These are phyloP conservation scores for Burhinus oedicnemus DNA, from an alignment of 2,113 vertebrate genomes.

Conservation along the genomic window DNA sequence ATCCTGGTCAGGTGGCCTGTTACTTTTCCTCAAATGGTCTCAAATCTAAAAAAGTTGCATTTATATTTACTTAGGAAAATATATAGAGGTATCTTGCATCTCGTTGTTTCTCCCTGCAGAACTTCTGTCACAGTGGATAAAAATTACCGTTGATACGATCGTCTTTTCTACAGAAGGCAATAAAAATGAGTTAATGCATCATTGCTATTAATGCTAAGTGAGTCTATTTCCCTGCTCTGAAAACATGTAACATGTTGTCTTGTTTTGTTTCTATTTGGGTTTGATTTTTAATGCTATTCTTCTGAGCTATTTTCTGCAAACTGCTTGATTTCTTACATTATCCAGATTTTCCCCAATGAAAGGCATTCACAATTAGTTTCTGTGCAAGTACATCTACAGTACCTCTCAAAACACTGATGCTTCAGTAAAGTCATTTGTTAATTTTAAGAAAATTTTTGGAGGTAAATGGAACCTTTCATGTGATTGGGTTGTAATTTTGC, in stretches of 20 bases:
- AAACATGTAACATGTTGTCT: background rate
- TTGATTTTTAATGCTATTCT: background rate
- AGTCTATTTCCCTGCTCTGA: background rate
- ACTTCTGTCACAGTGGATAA: background rate
- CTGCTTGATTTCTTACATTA: background rate
- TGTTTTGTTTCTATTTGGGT: background rate
- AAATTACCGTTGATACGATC: background rate
- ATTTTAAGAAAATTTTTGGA: background rate
- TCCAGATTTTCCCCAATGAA: background rate
- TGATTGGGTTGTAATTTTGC: background rate
- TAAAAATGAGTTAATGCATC: background rate
- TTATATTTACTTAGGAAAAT: background rate
- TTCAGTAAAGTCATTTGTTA: background rate
- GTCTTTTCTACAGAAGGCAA: background rate
- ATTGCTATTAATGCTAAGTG: background rate
- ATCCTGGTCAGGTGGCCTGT: background rate
- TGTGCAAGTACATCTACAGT: background rate
- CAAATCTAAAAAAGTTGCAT: background rate
- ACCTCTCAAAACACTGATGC: background rate
- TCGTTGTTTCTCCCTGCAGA: background rate
- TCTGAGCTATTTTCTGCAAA: background rate
- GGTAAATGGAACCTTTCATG: background rate
- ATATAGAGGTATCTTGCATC: background rate
- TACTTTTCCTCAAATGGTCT: background rate
- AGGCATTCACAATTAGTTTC: background rate